These are phyloP conservation scores for Dasyprocta punctata DNA, from an alignment of 2,113 vertebrate genomes.

Conservation along the genomic window DNA sequence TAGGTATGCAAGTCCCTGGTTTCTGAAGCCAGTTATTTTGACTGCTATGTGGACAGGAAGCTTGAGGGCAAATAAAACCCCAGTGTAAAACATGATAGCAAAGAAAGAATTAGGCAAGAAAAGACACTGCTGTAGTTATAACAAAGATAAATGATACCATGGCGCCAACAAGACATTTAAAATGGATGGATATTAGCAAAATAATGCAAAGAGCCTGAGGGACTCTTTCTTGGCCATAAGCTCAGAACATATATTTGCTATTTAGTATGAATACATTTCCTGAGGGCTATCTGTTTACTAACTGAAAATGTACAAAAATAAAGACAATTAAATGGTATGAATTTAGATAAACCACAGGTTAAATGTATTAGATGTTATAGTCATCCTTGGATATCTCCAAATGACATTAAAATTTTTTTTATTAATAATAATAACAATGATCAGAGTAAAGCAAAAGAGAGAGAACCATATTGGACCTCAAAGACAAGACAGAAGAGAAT, in stretches of 20 bases:
- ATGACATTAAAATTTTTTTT: slow-evolving; percentile 51
- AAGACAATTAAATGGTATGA: slow-evolving; percentile 85
- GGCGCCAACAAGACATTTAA: slow-evolving; percentile 82
- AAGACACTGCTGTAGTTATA: slow-evolving; percentile 53
- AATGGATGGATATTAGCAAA: slow-evolving; percentile 51
- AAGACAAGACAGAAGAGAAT: too few relatives aligned
- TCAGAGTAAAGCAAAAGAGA: too few relatives aligned
- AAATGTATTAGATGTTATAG: background rate
- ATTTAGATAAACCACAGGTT: slow-evolving; percentile 86
- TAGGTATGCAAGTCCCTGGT: background rate
- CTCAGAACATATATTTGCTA: slow-evolving; percentile 36
- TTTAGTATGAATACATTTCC: slow-evolving; percentile 42
- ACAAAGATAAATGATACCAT: slow-evolving; percentile 81
- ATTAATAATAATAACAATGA: too few relatives aligned
- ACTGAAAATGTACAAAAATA: slow-evolving; percentile 84
- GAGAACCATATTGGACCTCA: too few relatives aligned
- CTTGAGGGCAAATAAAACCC: slow-evolving; percentile 61
- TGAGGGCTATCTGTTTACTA: slow-evolving; percentile 85
- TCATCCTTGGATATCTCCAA: slow-evolving; percentile 28
- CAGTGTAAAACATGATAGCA: slow-evolving; percentile 48
- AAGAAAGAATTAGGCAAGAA: slow-evolving; percentile 58
- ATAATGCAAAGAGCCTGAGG: slow-evolving; percentile 25
- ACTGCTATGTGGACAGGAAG: slow-evolving; percentile 25
- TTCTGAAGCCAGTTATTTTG: slow-evolving; percentile 60
- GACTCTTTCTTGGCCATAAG: slow-evolving; percentile 31